Evolutionary conservation across 2,797 vertebrate species (phyloP).

Genomic region (Propithecus deckenii): DNA sequence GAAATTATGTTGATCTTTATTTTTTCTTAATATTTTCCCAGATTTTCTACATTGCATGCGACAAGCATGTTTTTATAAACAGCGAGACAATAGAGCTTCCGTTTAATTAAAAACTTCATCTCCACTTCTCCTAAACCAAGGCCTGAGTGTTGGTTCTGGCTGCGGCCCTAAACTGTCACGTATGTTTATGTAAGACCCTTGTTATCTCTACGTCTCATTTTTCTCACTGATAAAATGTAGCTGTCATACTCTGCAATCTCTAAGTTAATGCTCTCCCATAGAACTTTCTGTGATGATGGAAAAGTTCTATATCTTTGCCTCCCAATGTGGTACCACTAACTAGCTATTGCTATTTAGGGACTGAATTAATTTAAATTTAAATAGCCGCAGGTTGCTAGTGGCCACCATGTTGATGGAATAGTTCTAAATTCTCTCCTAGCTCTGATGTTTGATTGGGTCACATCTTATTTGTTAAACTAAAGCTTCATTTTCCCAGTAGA

Average conservation of each 20-base stretch:
- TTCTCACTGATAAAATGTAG: background rate
- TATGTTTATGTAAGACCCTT: background rate
- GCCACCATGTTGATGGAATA: background rate
- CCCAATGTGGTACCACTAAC: background rate
- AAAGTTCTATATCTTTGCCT: background rate
- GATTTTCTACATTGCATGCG: background rate
- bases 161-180: background rate
- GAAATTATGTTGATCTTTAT: constrained; percentile 50
- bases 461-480: constrained; percentile 9
- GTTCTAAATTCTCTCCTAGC: background rate
- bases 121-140: background rate
- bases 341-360: background rate
- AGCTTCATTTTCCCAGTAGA: constrained; percentile 11
- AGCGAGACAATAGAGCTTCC: background rate
- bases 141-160: background rate
- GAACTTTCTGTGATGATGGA: background rate
- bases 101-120: background rate
- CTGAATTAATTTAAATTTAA: background rate
- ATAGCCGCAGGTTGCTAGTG: background rate
- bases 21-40: constrained; percentile 57
- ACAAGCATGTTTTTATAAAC: constrained; percentile 25
- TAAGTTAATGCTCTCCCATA: background rate
- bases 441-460: background rate
- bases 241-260: background rate
- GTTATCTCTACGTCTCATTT: background rate